phyloP scores from a whole-genome alignment of 2,888 invertebrate species.

The Cheilosia vulpina region DNA sequence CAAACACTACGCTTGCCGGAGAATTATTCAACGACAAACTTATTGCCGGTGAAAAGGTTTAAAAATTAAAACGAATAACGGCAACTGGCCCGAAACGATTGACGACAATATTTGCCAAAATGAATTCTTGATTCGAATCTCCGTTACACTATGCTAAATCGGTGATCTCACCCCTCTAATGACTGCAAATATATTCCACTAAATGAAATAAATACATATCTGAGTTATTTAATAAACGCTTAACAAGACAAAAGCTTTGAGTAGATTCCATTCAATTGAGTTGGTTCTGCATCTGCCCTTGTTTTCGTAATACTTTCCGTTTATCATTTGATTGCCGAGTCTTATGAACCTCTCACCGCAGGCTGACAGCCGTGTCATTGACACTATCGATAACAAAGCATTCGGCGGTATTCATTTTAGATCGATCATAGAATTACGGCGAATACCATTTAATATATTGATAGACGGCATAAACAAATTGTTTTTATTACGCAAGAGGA shows the following conservation, averaged over 20 bases:
- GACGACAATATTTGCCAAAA: background rate
- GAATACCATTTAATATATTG: conserved; percentile 10
- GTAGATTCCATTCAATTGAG: conserved; percentile 8
- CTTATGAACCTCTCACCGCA: background rate
- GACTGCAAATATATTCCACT: conserved; percentile 20
- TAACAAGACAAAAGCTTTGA: background rate
- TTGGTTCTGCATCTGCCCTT: conserved; percentile 6
- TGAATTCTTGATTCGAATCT: conserved; percentile 36
- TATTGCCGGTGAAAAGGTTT: conserved; percentile 29
- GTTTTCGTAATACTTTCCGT: conserved; percentile 33
- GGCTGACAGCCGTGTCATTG: conserved; percentile 29
- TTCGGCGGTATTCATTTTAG: conserved; percentile 13
- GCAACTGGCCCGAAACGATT: background rate
- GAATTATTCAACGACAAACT: conserved; percentile 46
- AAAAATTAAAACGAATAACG: conserved; percentile 49
- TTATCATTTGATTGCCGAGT: conserved; percentile 13
- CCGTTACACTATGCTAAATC: conserved; percentile 52
- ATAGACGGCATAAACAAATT: conserved; percentile 24
- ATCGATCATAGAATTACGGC: conserved; percentile 38
- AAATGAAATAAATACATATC: conserved; percentile 22
- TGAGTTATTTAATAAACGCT: conserved; percentile 46
- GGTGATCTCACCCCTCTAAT: conserved; percentile 38
- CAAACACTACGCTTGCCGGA: background rate
- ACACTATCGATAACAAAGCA: conserved; percentile 36
- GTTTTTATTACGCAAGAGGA: conserved; percentile 42